Base-by-base conservation (phyloP, 53 echinoderm and acorn worm genomes). In the Apostichopus leukothele region DNA sequence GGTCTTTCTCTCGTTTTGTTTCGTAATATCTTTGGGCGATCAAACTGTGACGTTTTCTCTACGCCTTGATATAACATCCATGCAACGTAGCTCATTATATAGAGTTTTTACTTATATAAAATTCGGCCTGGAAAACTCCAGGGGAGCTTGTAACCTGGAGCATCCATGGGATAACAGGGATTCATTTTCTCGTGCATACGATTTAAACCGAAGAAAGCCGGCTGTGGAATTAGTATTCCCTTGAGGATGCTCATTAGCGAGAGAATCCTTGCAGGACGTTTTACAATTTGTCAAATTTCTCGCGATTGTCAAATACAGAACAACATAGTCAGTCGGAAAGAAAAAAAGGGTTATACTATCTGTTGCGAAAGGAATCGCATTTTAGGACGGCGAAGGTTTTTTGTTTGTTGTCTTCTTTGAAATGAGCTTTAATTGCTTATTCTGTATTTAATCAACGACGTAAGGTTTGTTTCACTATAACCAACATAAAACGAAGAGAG, bases 241-340 rank as follows among this genome's bases (percentile, higher is more conserved):
- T 39, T n/a, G 59, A 81, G 81, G 81, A 53, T 50, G 51, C 54
- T 81, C 59, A 81, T 81, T 81, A 81, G 81, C 54, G 53, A 25
- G 22, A 21, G 54, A 12, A 81, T 22, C 81, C 21, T 53, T 53
- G 81, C 54, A 81, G 51, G 55, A 54, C 39, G 39, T 39, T 81
- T 81, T 55, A 59, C 55, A 51, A 55, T 54, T 81, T 81, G 81
- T 22, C 39, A 39, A 39, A 39, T 39, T 39, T 39, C 59, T n/a
- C 57, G 57, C 57, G 57, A 10, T 57, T 7, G 57, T 57, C 10
- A 7, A 39, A 39, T 39, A 39, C 39, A 39, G 39, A 57, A 7
- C 57, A 57, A 7, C 7, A 9, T 57, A 10, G 57, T 57, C 57
- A 57, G 6, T 57, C 57, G 57, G 10, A 57, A 57, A 57, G 7